Evolutionary conservation across 2,888 invertebrate species (phyloP), one percentile per base, ranked within the genome.

Genomic region (Conistra vaccinii): DNA sequence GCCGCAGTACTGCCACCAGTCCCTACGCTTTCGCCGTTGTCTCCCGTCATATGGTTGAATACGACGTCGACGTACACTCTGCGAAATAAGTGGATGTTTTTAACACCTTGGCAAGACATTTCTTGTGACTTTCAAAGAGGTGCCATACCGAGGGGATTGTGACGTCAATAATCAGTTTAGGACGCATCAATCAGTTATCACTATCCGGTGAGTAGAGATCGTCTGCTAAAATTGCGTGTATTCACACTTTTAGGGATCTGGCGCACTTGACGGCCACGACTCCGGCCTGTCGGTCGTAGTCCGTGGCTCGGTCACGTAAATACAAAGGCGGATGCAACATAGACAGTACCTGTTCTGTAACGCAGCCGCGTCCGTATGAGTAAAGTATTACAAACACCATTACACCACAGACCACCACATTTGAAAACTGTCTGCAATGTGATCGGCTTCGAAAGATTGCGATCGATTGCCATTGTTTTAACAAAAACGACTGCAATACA

Each of bases 1-100:
- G 97, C 93, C 0, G 97, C 97, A 0, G 90, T 93, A 61, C 97
- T 96, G 57, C 98, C 97, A 2, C 94, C 97, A 0, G 97, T 97
- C 5, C 98, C 98, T 0, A 88, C 72, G 51, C 94, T 94, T 4
- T 95, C 95, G 9, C 88, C 87, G 17, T 95, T 90, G 39, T 97
- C 94, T 0, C 96, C 97, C 0, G 98, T 97, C 98, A 98, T 98
- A 89, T 98, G 98, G 90, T 98, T 98, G 51, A 98, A 92, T 0
- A 98, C 97, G 0, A 97, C 97, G 89, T 98, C 98, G 0, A 97
- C 98, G 91, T 98, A 98, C 71, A 98, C 97, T 87, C 97, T 97
- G 84, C 2, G 87, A 81, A 87, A 65, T 42, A 42, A 74, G 60
- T 17, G 17, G 10, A 29, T 23, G 17, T 29, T 57, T 35, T 23